phyloP scores from a whole-genome alignment of 2,113 vertebrate genomes.

The Ophiodon elongatus region DNA sequence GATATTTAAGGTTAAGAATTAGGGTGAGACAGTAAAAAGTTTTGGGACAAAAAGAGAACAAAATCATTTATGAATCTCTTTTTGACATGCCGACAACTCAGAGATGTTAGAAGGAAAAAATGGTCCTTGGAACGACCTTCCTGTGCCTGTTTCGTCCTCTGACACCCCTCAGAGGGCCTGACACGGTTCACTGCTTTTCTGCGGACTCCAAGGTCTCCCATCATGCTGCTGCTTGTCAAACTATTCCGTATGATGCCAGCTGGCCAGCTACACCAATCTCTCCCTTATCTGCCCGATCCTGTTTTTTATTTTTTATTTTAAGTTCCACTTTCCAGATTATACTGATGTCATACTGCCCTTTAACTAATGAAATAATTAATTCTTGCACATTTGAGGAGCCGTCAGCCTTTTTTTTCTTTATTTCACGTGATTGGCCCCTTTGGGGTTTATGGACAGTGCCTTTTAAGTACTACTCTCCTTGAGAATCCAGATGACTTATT shows the following conservation, averaged over 20 bases:
- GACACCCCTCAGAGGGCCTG: constrained; percentile 35
- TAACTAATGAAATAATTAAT: background rate
- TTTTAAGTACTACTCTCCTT: background rate
- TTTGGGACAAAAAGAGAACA: background rate
- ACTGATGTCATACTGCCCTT: background rate
- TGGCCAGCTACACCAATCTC: background rate
- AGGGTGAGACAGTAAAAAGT: background rate
- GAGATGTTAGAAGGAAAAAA: constrained; percentile 25
- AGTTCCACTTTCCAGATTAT: background rate
- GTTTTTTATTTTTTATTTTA: background rate
- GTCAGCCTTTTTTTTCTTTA: background rate
- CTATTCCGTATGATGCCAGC: background rate
- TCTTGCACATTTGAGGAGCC: background rate
- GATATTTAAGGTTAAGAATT: background rate
- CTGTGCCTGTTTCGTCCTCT: constrained; percentile 22
- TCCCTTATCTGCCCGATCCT: background rate
- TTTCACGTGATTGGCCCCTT: background rate
- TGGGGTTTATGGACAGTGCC: background rate
- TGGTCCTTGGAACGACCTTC: constrained; percentile 26
- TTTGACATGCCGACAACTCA: constrained; percentile 37
- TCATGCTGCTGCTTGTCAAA: constrained; percentile 43
- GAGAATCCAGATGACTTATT: background rate
- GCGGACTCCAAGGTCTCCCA: constrained; percentile 41
- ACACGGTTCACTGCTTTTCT: constrained; percentile 59
- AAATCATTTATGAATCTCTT: constrained; percentile 1